Base-by-base conservation (phyloP, 2,113 vertebrate species). In the Girardinichthys multiradiatus region DNA sequence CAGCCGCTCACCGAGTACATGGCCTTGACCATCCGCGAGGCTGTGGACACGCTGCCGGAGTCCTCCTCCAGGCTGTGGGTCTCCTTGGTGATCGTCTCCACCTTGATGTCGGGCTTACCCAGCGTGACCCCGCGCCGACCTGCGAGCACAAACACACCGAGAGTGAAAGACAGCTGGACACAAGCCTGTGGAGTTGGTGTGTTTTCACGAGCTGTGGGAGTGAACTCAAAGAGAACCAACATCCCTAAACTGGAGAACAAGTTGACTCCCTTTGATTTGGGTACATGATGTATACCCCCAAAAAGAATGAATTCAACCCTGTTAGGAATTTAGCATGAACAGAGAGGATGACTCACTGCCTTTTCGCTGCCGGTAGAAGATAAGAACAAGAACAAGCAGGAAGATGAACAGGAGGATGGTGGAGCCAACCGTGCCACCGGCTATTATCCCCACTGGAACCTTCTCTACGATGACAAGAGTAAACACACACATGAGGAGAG, bases 21-120 rank as follows among this genome's bases (percentile, higher is more conserved):
- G 91, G 96, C 97, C 87, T 98, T 98, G 94, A 98, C 97, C 95
- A 99, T 97, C 0, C 98, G 95, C 0, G 97, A 97, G 0, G 98
- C 97, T 0, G 97, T 98, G 88, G 97, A 97, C 79, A 99, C 93
- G 2, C 96, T 98, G 90, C 95, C 95, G 0, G 96, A 95, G 76
- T 99, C 98, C 37, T 98, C 98, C 72, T 99, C 98, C 81, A 98
- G 92, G 0, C 96, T 96, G 88, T 98, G 95, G 1, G 95, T 96
- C 91, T 99, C 97, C 79, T 98, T 95, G 94, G 98, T 98, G 76
- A 99, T 97, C 0, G 98, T 99, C 90, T 99, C 97, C 90, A 99
- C 98, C 92, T 99, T 98, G 93, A 99, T 98, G 92, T 99, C 97
- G 58, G 97, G 92, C 87, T 99, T 99, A 39, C 98, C 95, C 72